A percentile compares a stretch with the other conserved stretches of the same genome.
Evolutionary conservation across 1,140 invertebrate genomes (phyloP).

Genomic region (Brachionus asplanchnoidis): DNA sequence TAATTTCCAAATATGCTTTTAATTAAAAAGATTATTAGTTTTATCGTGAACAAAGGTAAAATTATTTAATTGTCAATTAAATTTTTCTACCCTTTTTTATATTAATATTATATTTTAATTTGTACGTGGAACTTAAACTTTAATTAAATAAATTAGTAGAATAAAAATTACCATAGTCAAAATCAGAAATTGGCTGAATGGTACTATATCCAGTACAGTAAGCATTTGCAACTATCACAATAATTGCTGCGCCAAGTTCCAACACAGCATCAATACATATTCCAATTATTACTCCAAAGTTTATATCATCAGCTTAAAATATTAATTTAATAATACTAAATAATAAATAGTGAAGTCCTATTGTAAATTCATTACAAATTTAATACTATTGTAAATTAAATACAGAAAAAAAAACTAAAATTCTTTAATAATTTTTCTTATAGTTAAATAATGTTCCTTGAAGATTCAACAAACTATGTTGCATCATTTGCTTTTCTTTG

Average conservation of each 20-base stretch:
- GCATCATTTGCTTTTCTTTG: too few relatives aligned
- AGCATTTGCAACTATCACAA: slow-evolving; percentile 5
- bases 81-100: too few relatives aligned
- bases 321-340: neutral
- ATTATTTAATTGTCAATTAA: too few relatives aligned
- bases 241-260: neutral
- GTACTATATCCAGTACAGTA: slow-evolving; percentile 23
- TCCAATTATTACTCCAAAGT: neutral
- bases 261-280: slow-evolving; percentile 10
- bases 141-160: neutral
- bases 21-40: neutral
- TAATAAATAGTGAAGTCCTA: too few relatives aligned
- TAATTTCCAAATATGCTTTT: slow-evolving; percentile 38
- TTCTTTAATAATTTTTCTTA: neutral
- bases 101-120: too few relatives aligned
- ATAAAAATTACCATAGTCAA: slow-evolving; percentile 27
- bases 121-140: too few relatives aligned
- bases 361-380: too few relatives aligned
- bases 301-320: neutral
- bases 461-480: too few relatives aligned
- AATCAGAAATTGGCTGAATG: neutral
- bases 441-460: too few relatives aligned
- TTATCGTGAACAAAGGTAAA: too few relatives aligned
- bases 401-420: too few relatives aligned
- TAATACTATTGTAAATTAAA: too few relatives aligned